Evolutionary conservation across 2,888 invertebrate genomes (phyloP), one percentile per base, ranked within the genome.

Genomic region (Megaustenia siamemsis): DNA sequence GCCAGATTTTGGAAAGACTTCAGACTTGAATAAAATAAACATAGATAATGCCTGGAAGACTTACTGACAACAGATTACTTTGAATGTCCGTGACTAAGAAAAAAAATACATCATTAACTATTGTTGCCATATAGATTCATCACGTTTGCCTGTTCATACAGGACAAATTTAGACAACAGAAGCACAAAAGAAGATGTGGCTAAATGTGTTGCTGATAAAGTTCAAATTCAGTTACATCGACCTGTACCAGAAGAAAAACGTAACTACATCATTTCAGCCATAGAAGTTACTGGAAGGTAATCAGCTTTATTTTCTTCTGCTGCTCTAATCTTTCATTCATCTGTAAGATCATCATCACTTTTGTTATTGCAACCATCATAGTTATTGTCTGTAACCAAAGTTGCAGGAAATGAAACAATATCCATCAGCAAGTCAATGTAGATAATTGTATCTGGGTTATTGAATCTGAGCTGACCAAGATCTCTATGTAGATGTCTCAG

Each of bases 201-300:
- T 15, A 38, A 8, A 4, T 53, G 40, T 24, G 38, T 28, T 10
- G 83, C 83, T 69, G 38, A 82, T 21, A 53, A 43, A 28, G 40
- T 78, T 32, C 49, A 81, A 56, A 75, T 86, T 35, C n/a, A 24
- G 24, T 24, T 86, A 32, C 43, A 75, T 21, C 49, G 79, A 10
- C 53, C n/a, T 32, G 63, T 8, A 5, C 28, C 49, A 35, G n/a
- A 45, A 56, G 49, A 71, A 15, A 24, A 32, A 0, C 12, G 6
- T 10, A 75, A 68, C 53, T 80, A 56, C 21, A n/a, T 83, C 24
- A 77, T 86, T 32, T 56, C 83, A 56, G 60, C 32, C 0, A 76
- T 86, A 45, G 80, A 28, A 60, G 60, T 86, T 21, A 43, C 56
- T 28, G 86, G 86, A 78, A 76, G 63, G 86, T 86, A 21, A 45